Base-by-base conservation (phyloP, 1,140 invertebrate genomes). In the Pantala flavescens region DNA sequence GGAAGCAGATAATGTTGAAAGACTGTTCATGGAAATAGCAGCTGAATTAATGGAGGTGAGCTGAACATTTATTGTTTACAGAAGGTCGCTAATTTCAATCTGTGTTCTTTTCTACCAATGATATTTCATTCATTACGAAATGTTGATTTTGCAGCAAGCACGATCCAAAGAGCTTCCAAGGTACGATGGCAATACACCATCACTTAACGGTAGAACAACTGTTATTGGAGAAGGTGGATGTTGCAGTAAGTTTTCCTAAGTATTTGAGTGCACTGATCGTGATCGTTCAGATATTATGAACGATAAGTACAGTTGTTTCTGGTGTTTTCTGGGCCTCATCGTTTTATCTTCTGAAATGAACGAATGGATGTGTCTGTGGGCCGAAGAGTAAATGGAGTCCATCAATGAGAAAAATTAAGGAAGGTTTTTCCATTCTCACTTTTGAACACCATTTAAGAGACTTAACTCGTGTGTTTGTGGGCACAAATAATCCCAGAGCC, bases 1-100 rank as follows among this genome's bases (percentile, higher is more conserved):
- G 85, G 95, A 98, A 84, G 94, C 96, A 42, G 95, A 97, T 79
- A 98, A 98, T 86, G 97, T 99, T 36, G 97, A 99, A 84, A 90
- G 94, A 83, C 85, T 98, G 73, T 98, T 98, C 84, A 92, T 95
- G 88, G 94, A 97, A 83, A 98, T 98, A 79, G 96, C 96, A 74
- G 91, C 93, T 70, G 94, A 95, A 84, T 85, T 96, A 23, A 95
- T 95, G 88, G 93, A 95, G 88, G 86, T 91, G 86, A 83, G 73
- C 42, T 19, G 43, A 23, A 24, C 7, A 19, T 28, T 43, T 75
- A 43, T 24, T 16, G 3, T 16, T 63, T 19, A 36, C 2, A 36
- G 28, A n/a, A n/a, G n/a, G 43, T 49, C 10, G 43, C 16, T 49
- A 11, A 49, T 49, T 49, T 49, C 43, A 49, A 11, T 63, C 12